A percentile compares a stretch with the other conserved stretches of the same genome.
phyloP scores from a whole-genome alignment of 2,113 vertebrate genomes.

The Potamarius usumacintae region DNA sequence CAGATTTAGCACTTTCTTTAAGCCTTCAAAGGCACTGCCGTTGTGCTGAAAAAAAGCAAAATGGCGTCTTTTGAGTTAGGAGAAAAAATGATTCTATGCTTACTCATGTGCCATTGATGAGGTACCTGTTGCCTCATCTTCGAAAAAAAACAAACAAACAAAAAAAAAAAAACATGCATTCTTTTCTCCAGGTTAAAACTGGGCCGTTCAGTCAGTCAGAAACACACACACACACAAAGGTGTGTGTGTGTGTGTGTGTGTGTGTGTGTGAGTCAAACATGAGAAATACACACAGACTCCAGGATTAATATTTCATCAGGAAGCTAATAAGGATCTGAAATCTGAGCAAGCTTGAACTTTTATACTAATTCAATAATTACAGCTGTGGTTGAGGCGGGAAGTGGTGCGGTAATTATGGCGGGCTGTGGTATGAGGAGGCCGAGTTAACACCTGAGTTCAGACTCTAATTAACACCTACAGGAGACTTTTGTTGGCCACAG shows the following conservation, averaged over 20 bases:
- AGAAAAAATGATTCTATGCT: neutral
- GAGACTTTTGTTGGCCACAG: conserved; percentile 77
- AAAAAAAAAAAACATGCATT: conserved; percentile 35
- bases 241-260: conserved; percentile 31
- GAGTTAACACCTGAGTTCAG: conserved; percentile 84
- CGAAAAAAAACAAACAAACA: neutral
- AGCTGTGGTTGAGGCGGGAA: conserved; percentile 81
- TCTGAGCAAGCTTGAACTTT: conserved; percentile 93
- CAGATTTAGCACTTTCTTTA: conserved; percentile 16
- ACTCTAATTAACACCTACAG: conserved; percentile 82
- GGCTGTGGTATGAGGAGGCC: conserved; percentile 74
- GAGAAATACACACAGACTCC: conserved; percentile 52
- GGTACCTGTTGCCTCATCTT: conserved; percentile 58
- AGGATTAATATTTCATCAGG: conserved; percentile 87
- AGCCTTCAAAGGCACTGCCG: neutral
- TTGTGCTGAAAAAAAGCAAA: neutral
- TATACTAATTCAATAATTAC: conserved; percentile 98
- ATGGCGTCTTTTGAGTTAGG: neutral
- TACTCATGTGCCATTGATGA: conserved; percentile 4
- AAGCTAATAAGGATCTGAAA: conserved; percentile 88
- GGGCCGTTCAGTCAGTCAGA: conserved; percentile 28
- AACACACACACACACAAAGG: neutral
- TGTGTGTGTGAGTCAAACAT: conserved; percentile 24
- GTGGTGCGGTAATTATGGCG: conserved; percentile 79
- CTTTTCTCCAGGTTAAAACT: conserved; percentile 50